Conservation (phyloP, 2,797 vertebrate genomes). For the Podarcis siculus region DNA sequence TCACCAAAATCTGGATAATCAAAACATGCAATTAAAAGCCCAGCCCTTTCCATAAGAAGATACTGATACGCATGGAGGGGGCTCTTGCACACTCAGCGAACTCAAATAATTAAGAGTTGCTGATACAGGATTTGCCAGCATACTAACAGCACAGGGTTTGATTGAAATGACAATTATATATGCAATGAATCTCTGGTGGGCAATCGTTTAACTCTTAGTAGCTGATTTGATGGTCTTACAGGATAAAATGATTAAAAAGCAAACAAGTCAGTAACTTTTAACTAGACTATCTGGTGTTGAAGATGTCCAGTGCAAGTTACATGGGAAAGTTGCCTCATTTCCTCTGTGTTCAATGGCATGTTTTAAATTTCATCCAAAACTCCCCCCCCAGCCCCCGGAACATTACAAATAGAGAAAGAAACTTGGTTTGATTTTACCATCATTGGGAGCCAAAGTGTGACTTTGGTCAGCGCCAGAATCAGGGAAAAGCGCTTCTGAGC, state of each 20-base stretch:
- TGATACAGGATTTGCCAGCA: neutral
- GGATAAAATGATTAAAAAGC: neutral
- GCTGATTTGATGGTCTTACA: neutral
- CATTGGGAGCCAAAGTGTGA: conserved; percentile 94
- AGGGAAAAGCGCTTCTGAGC: conserved; percentile 96
- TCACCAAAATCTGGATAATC: neutral
- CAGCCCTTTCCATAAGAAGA: neutral
- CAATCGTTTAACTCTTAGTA: neutral
- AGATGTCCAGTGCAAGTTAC: neutral
- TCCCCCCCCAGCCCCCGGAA: neutral
- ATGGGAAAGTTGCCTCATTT: neutral
- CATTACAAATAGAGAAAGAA: conserved; percentile 35
- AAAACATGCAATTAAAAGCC: neutral
- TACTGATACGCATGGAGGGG: neutral
- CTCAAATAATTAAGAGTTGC: neutral
- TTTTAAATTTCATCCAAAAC: neutral
- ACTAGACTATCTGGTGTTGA: neutral
- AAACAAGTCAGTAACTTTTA: neutral
- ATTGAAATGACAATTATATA: conserved; percentile 4
- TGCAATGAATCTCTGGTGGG: neutral
- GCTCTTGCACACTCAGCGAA: neutral
- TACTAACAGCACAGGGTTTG: conserved; percentile 7
- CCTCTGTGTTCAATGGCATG: neutral
- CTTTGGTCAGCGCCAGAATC: conserved; percentile 89
- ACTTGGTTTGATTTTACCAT: conserved; percentile 86